Evolutionary conservation across 2,888 invertebrate genomes (phyloP).

Genomic region (Nezara viridula): DNA sequence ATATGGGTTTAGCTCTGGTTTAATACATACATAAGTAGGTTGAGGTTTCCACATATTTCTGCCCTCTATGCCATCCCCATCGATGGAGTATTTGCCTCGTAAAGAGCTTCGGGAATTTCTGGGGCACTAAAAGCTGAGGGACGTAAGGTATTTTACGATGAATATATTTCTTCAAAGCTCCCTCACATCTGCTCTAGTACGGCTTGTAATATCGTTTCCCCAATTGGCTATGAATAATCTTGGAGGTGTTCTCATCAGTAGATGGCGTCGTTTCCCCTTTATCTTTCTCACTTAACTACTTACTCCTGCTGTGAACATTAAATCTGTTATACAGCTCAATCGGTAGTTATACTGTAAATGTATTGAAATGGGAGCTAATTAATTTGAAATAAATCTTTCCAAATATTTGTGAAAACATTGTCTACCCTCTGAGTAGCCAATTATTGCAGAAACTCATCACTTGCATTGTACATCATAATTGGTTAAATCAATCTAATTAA

Average conservation of each 20-base stretch:
- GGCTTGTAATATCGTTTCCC: neutral
- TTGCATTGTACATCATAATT: no score
- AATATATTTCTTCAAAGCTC: conserved; percentile 22
- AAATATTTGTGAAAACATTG: no score
- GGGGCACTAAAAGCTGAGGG: conserved; percentile 23
- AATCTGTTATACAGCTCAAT: neutral
- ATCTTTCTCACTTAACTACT: neutral
- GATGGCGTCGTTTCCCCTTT: neutral
- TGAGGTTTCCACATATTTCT: conserved; percentile 55
- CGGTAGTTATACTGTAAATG: no score
- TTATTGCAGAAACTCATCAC: no score
- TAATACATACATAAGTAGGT: conserved; percentile 57
- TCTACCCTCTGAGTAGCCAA: no score
- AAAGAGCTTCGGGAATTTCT: conserved; percentile 38
- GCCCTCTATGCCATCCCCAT: conserved; percentile 31
- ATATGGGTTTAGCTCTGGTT: conserved; percentile 49
- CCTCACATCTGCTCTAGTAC: neutral
- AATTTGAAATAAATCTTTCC: no score
- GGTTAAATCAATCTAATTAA: no score
- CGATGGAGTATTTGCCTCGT: conserved; percentile 43
- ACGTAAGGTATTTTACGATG: conserved; percentile 27
- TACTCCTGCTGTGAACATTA: neutral
- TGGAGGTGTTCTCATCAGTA: neutral
- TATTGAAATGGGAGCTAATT: no score
- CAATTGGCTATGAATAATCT: neutral